A percentile compares a stretch with the other conserved stretches of the same genome.
Conservation (phyloP, 2,113 vertebrate species). For the Hydropotes inermis region DNA sequence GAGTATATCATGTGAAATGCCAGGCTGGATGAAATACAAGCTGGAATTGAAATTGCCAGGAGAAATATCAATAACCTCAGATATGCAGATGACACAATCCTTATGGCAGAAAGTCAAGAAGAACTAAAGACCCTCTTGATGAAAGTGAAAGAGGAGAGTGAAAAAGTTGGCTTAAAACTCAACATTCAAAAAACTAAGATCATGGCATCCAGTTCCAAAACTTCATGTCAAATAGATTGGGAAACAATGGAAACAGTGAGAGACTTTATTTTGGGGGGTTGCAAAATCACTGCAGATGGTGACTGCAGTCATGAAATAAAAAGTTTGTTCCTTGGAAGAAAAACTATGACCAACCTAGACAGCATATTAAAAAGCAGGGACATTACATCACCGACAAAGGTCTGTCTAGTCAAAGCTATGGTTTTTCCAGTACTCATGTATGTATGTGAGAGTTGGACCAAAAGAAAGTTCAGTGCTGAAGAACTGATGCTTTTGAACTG, state of each 20-base stretch:
- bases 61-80: background rate
- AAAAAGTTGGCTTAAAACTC: background rate
- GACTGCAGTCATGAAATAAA: background rate
- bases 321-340: background rate
- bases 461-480: background rate
- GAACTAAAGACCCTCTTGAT: background rate
- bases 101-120: background rate
- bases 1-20: background rate
- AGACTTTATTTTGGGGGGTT: background rate
- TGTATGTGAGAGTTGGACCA: background rate
- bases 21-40: background rate
- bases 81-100: background rate
- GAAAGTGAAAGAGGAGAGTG: background rate
- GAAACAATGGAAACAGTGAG: background rate
- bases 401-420: background rate
- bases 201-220: background rate
- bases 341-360: background rate
- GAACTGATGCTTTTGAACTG: background rate
- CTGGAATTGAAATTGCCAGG: background rate
- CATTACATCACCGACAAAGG: background rate
- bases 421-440: background rate
- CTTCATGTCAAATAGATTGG: background rate
- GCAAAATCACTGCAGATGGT: background rate
- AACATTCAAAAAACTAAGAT: background rate
- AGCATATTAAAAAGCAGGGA: background rate